Base-by-base conservation (phyloP, 2,797 vertebrate species). In the Periparus ater region DNA sequence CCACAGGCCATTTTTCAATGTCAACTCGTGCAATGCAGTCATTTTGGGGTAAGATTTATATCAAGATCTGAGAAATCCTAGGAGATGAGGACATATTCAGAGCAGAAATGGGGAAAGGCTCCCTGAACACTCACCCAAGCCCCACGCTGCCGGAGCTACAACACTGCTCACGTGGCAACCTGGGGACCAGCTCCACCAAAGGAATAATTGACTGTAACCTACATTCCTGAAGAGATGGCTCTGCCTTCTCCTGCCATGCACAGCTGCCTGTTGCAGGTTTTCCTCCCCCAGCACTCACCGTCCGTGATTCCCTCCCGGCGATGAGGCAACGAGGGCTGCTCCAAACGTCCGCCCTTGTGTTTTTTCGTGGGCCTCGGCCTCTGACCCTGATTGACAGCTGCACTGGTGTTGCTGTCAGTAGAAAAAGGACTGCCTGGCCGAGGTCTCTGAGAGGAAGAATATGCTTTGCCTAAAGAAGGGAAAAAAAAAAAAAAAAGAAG, bases 361-460 rank as follows among this genome's bases (percentile, higher is more conserved):
- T 99, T 99, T 95, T 99, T 99, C 40, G 98, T 98, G 88, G 99
- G 98, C 96, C 99, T 98, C 1, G 98, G 97, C 97, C 99, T 99
- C 98, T 99, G 99, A 93, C 98, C 99, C 96, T 99, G 98, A 98
- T 97, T 99, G 97, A 99, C 98, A 79, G 98, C 98, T 92, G 98
- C 98, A 95, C 98, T 98, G 97, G 98, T 98, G 96, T 98, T 99
- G 98, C 99, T 99, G 96, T 99, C 99, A 93, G 99, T 98, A 96
- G 99, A 99, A 98, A 99, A 99, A 25, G 99, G 99, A 96, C 99
- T 99, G 97, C 98, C 98, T 45, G 99, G 99, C 82, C 98, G 98
- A 95, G 98, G 98, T 96, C 99, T 98, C 95, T 99, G 99, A 97
- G 98, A 98, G 60, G 98, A 97, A 63, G 97, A 98, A 96, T 99